Evolutionary conservation across 2,113 vertebrate species (phyloP).

Genomic region (Chloebia gouldiae): DNA sequence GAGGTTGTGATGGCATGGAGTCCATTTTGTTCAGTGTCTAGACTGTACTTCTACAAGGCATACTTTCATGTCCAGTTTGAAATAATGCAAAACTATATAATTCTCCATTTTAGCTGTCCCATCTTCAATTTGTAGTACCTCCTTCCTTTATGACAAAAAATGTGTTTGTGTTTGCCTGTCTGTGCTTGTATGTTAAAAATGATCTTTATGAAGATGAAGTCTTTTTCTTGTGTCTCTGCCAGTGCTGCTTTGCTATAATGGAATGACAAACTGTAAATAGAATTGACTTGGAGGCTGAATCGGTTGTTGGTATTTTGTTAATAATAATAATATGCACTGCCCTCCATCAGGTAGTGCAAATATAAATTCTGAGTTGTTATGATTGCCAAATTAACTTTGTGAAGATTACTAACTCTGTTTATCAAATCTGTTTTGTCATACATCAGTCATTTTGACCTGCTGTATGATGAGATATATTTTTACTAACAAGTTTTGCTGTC

Average conservation of each 20-base stretch:
- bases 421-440: constrained; percentile 18
- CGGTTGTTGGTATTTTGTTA: constrained; percentile 58
- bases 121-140: background rate
- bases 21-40: background rate
- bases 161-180: constrained; percentile 34
- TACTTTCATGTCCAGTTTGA: background rate
- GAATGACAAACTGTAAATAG: constrained; percentile 55
- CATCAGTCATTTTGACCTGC: constrained; percentile 34
- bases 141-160: constrained; percentile 13
- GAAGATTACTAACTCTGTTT: constrained; percentile 24
- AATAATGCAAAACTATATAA: background rate
- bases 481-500: constrained; percentile 13
- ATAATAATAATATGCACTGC: constrained; percentile 48
- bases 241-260: constrained; percentile 50
- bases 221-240: constrained; percentile 15
- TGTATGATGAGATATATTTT: constrained; percentile 22
- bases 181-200: constrained; percentile 25
- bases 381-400: constrained; percentile 32
- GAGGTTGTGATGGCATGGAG: background rate
- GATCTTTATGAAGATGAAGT: constrained; percentile 23
- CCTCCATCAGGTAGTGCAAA: constrained; percentile 32
- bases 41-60: background rate
- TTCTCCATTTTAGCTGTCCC: background rate
- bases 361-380: constrained; percentile 37
- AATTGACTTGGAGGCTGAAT: constrained; percentile 51